Percentiles rank a stretch among this genome's conserved stretches.
Evolutionary conservation across 2,888 invertebrate genomes (phyloP).

Genomic region (Tenthredo livida): DNA sequence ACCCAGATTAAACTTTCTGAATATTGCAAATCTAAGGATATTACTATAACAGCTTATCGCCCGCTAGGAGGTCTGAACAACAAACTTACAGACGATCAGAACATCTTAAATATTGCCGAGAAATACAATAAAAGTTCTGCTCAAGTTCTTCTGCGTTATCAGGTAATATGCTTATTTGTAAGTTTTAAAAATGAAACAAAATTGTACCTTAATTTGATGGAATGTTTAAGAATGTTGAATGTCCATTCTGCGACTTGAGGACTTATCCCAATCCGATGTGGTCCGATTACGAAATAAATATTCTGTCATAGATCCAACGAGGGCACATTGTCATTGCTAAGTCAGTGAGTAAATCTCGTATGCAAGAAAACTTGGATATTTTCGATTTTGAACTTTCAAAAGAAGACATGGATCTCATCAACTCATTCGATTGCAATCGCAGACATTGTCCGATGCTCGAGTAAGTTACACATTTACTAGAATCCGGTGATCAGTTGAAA

Average conservation of each 20-base stretch:
- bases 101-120: constrained; percentile 82
- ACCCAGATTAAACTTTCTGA: constrained; percentile 85
- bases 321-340: constrained; percentile 83
- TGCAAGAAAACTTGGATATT: constrained; percentile 82
- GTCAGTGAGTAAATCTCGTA: constrained; percentile 81
- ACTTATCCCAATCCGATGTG: neutral
- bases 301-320: constrained; percentile 79
- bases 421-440: constrained; percentile 72
- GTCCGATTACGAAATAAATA: neutral
- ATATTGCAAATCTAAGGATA: constrained; percentile 83
- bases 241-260: neutral
- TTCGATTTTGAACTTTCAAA: constrained; percentile 82
- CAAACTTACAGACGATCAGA: constrained; percentile 81
- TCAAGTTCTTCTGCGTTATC: constrained; percentile 85
- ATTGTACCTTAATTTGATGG: neutral
- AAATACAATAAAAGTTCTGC: constrained; percentile 85
- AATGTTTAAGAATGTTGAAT: neutral
- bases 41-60: constrained; percentile 88
- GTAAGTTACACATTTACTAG: constrained; percentile 57
- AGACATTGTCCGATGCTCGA: constrained; percentile 61
- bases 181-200: neutral
- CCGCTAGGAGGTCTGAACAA: constrained; percentile 89
- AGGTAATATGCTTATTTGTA: constrained; percentile 64
- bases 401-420: constrained; percentile 78
- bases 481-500: neutral